These are phyloP conservation scores for Phenganax subtilis DNA, from an alignment of 92 coral and sea anemone genomes.

Conservation along the genomic window DNA sequence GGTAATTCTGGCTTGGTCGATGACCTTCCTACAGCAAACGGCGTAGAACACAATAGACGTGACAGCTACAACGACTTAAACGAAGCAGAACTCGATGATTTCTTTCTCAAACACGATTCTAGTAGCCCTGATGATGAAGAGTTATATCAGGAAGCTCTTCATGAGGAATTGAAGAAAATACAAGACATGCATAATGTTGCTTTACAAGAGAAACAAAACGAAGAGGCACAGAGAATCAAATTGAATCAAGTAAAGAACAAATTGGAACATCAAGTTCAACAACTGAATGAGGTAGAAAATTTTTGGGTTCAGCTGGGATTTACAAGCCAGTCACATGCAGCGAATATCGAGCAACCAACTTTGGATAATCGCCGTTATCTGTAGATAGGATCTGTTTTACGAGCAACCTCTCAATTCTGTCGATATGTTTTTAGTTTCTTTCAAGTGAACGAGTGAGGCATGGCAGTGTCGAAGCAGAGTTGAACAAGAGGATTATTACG, in stretches of 20 bases:
- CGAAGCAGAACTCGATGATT: constrained; percentile 87
- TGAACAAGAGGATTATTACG: constrained; percentile 80
- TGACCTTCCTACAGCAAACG: constrained; percentile 60
- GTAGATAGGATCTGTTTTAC: constrained; percentile 45
- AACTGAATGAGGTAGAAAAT: constrained; percentile 69
- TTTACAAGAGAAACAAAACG: constrained; percentile 71
- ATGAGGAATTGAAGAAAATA: constrained; percentile 85
- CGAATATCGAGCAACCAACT: no score
- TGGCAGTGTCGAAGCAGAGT: constrained; percentile 79
- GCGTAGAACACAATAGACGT: constrained; percentile 56
- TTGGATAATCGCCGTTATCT: no score
- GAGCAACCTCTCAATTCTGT: neutral
- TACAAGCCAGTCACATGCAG: no score
- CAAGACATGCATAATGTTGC: constrained; percentile 89
- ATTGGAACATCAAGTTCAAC: constrained; percentile 78
- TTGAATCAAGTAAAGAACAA: constrained; percentile 70
- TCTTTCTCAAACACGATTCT: constrained; percentile 78
- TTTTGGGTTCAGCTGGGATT: neutral
- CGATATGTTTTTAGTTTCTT: constrained; percentile 53
- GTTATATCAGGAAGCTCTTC: constrained; percentile 70
- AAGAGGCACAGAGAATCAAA: constrained; percentile 80
- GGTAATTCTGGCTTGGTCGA: constrained; percentile 28
- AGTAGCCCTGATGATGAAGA: constrained; percentile 86
- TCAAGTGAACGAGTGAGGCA: constrained; percentile 76
- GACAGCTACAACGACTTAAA: constrained; percentile 82